phyloP scores from a whole-genome alignment of 2,888 invertebrate species.

The Automeris io region DNA sequence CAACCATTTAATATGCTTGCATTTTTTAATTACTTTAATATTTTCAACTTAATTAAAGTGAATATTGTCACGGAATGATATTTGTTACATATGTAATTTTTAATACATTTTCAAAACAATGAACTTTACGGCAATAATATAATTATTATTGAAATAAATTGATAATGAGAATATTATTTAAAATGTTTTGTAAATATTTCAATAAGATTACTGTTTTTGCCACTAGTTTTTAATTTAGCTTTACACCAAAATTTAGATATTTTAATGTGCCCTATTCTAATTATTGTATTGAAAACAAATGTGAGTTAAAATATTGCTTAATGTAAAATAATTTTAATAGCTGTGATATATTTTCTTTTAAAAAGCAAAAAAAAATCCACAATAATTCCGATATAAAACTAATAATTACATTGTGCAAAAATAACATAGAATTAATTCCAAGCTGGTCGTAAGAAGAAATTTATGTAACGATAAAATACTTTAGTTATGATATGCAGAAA shows the following conservation, averaged over 20 bases:
- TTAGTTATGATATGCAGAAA: conserved; percentile 31
- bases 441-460: conserved; percentile 60
- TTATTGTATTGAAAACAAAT: conserved; percentile 25
- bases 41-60: too few relatives aligned
- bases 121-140: background rate
- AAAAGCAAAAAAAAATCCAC: conserved; percentile 21
- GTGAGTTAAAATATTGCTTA: conserved; percentile 35
- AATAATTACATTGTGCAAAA: conserved; percentile 11
- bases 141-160: conserved; percentile 1
- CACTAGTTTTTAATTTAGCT: conserved; percentile 68
- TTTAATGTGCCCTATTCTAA: conserved; percentile 45
- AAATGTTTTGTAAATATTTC: conserved; percentile 17
- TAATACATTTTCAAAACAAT: conserved; percentile 15
- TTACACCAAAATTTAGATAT: conserved; percentile 70
- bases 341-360: conserved; percentile 66
- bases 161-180: conserved; percentile 1
- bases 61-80: too few relatives aligned
- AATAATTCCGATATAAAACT: conserved; percentile 26
- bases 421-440: conserved; percentile 34
- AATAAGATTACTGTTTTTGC: conserved; percentile 44
- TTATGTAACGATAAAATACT: conserved; percentile 38
- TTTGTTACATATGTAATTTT: too few relatives aligned
- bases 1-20: too few relatives aligned
- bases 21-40: too few relatives aligned
- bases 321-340: conserved; percentile 61